Evolutionary conservation across 2,797 vertebrate species (phyloP), one percentile per base, ranked within the genome.

Genomic region (Gobionotothen gibberifrons): DNA sequence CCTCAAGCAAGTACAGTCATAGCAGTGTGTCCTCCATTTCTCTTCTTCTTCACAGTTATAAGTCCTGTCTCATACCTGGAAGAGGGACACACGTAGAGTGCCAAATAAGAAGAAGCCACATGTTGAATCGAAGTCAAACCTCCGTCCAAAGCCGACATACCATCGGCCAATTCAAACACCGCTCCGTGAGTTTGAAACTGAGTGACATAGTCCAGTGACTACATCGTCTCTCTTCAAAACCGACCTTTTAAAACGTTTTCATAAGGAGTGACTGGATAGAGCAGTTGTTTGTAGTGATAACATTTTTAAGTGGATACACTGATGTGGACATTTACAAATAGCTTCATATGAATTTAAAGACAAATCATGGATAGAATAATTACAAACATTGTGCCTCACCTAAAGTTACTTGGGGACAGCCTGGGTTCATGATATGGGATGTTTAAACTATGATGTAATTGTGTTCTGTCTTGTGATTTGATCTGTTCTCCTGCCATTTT

Each of bases 141-240:
- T 59, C 65, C 22, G 43, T 86, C 87, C 85, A 84, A 83, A 83
- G 80, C 74, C 82, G 83, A 87, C 83, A 83, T 80, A 57, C 76
- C 70, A 64, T 48, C 40, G 11, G 86, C 86, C 87, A 89, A 87
- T 61, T 79, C 79, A 89, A 89, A 89, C 85, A 89, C 74, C 79
- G 84, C 64, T 83, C 51, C 13, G 62, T 74, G 78, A 85, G 74
- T 86, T 78, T 82, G 52, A 90, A 79, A 52, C 79, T 69, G 65
- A 81, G 63, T 66, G 74, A 70, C 79, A 79, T 68, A 75, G 71
- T 81, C 72, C 78, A 70, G 58, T 8, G 79, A 73, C 88, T 55
- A 73, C 82, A 79, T 89, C 84, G 85, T 62, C 69, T 19, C 9
- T 13, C 70, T 74, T 76, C 43, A 67, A 69, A 69, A 76, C 48